Evolutionary conservation across 2,113 vertebrate species (phyloP).

Genomic region (Mungos mungo): DNA sequence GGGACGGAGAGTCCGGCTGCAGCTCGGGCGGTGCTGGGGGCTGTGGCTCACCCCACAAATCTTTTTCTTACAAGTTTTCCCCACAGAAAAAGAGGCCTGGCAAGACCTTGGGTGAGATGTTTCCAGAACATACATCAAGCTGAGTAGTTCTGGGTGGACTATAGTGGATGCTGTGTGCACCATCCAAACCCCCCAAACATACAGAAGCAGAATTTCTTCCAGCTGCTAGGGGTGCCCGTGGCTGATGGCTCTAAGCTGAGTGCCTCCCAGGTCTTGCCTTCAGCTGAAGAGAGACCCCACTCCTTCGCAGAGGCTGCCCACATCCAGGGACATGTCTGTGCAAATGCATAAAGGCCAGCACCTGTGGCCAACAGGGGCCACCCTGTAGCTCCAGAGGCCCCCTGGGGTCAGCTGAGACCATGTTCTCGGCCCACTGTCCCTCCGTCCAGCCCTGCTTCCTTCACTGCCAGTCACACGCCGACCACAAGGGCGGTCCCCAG

Average conservation of each 20-base stretch:
- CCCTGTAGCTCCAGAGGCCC: background rate
- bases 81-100: background rate
- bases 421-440: background rate
- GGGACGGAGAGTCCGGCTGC: background rate
- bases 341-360: background rate
- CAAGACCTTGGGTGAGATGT: background rate
- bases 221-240: background rate
- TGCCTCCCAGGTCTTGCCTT: background rate
- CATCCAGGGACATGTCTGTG: background rate
- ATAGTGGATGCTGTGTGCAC: too few species aligned
- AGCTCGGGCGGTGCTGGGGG: background rate
- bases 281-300: background rate
- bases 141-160: background rate
- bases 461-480: background rate
- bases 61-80: background rate
- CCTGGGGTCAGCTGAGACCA: background rate
- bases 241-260: background rate
- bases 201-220: background rate
- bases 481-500: background rate
- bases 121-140: background rate
- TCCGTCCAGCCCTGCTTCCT: background rate
- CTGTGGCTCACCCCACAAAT: background rate
- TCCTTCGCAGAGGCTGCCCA: background rate
- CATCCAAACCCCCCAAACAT: background rate
- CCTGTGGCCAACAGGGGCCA: background rate